Evolutionary conservation across 2,797 vertebrate species (phyloP), one percentile per base, ranked within the genome.

Genomic region (Danio tinwini): DNA sequence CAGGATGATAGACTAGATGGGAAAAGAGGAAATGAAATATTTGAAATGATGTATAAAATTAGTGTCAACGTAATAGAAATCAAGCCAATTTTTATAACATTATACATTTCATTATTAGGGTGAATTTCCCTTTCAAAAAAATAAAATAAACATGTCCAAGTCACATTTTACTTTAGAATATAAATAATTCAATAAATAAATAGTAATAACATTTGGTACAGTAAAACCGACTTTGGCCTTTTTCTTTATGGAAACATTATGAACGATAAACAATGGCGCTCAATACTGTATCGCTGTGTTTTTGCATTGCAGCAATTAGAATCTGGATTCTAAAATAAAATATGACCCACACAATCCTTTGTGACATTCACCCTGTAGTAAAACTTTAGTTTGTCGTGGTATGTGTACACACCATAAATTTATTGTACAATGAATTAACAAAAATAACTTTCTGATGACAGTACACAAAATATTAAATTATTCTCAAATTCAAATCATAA

Each of bases 391-490:
- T 69, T 1, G 7, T 19, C n/a, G 59, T 58, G 55, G 40, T 73
- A 21, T 58, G 39, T 29, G 2, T 13, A 61, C 72, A 74, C 44
- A 55, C 40, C 11, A 37, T 59, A 37, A 0, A 65, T 56, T 11
- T 0, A 29, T n/a, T 29, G 39, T 19, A 58, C 29, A 14, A 67
- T 68, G 7, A 40, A 49, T 45, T 50, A 44, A 65, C 5, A 17
- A 37, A 68, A 76, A 12, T 14, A 64, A 55, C 19, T n/a, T 59
- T 59, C 70, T 45, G 11, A 73, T 7, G 42, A 55, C 12, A 37
- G 40, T n/a, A 40, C 16, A 13, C 19, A 73, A 59, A 58, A 73
- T 73, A 74, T 47, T 61, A 61, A 74, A 74, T 59, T 17, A 74
- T n/a, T 5, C 8, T 61, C 72, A 8, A 61, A 49, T 49, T 73